Percentiles rank a stretch among this genome's conserved stretches.
Evolutionary conservation across 2,113 vertebrate species (phyloP).

Genomic region (Paracyprichromis sp.): DNA sequence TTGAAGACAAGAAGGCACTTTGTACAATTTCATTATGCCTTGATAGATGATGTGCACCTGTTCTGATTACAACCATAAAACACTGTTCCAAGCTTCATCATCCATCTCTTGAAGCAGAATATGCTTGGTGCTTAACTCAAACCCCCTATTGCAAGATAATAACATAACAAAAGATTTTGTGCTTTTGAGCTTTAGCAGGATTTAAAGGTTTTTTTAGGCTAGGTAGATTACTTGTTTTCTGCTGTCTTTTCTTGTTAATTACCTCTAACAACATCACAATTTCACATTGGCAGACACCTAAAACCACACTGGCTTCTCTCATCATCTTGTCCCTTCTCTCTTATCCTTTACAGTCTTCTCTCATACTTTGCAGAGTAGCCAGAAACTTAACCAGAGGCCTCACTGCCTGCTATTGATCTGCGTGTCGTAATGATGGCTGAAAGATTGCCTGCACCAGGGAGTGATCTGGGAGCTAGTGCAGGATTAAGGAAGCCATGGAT

Average conservation of each 20-base stretch:
- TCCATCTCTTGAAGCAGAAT: slow-evolving; percentile 38
- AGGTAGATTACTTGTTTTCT: slow-evolving; percentile 30
- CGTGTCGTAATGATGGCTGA: slow-evolving; percentile 68
- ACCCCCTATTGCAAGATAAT: slow-evolving; percentile 38
- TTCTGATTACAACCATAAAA: slow-evolving; percentile 42
- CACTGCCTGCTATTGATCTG: slow-evolving; percentile 61
- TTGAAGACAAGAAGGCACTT: slow-evolving; percentile 33
- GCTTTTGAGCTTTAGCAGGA: slow-evolving; percentile 26
- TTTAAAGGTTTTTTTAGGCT: slow-evolving; percentile 1
- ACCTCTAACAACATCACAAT: slow-evolving; percentile 30
- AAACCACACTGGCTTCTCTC: slow-evolving; percentile 31
- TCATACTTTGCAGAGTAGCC: slow-evolving; percentile 48
- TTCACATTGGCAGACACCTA: slow-evolving; percentile 41
- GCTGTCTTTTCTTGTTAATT: slow-evolving; percentile 53
- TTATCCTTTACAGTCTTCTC: slow-evolving; percentile 10
- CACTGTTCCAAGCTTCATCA: slow-evolving; percentile 20
- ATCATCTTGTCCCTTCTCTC: slow-evolving; percentile 13
- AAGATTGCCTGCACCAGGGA: slow-evolving; percentile 68
- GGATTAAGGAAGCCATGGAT: slow-evolving; percentile 76
- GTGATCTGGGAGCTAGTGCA: slow-evolving; percentile 67
- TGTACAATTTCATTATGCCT: slow-evolving; percentile 37
- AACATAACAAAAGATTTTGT: slow-evolving; percentile 34
- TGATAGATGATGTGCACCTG: slow-evolving; percentile 53
- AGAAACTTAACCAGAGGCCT: slow-evolving; percentile 49
- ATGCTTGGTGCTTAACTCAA: slow-evolving; percentile 23